phyloP scores from a whole-genome alignment of 2,888 invertebrate species.

The Chrysolina oricalcia region DNA sequence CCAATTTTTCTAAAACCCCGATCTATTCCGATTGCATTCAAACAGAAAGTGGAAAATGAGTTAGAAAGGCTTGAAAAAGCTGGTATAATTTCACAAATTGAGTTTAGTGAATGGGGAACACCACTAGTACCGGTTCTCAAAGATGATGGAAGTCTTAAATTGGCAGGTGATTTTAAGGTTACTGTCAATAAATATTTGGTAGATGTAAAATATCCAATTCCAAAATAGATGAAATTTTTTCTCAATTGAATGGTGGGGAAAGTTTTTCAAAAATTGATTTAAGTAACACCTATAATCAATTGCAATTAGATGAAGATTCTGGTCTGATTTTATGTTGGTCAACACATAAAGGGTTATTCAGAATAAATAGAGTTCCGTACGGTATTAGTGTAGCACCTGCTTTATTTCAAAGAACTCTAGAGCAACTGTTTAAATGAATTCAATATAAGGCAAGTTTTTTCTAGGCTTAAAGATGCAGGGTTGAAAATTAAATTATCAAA shows the following conservation, averaged over 20 bases:
- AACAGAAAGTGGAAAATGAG: too few species aligned
- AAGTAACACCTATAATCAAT: conserved; percentile 63
- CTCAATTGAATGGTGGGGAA: background rate
- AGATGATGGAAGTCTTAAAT: background rate
- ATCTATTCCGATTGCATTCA: too few species aligned
- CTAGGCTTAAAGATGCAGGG: conserved; percentile 53
- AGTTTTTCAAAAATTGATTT: conserved; percentile 56
- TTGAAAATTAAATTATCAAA: conserved; percentile 61
- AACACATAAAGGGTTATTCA: conserved; percentile 65
- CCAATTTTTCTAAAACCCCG: too few species aligned
- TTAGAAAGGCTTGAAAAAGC: too few species aligned
- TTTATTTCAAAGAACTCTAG: conserved; percentile 65
- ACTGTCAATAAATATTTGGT: background rate
- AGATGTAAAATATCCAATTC: background rate
- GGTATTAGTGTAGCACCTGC: conserved; percentile 65
- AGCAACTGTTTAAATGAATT: conserved; percentile 59
- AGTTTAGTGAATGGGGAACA: too few species aligned
- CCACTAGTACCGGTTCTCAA: too few species aligned
- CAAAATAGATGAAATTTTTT: background rate
- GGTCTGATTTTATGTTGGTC: conserved; percentile 57
- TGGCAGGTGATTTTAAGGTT: background rate
- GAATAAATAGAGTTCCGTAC: conserved; percentile 63
- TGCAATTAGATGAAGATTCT: conserved; percentile 60
- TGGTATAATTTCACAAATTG: too few species aligned
- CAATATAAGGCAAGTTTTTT: conserved; percentile 56